phyloP scores from a whole-genome alignment of 2,113 vertebrate genomes.

The Octodon degus region DNA sequence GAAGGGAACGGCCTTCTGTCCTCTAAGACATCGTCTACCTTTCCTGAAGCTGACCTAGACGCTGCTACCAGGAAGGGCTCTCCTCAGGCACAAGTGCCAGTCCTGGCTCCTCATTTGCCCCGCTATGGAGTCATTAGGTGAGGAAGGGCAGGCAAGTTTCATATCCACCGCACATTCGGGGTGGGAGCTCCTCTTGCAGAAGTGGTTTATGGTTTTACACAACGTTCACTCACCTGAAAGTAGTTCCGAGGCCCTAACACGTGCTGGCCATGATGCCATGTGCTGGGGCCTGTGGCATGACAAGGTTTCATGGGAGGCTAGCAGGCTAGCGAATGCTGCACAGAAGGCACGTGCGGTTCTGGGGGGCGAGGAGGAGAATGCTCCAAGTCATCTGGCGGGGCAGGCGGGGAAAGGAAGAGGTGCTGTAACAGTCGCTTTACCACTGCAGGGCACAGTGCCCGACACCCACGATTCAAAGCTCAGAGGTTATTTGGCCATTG shows the following conservation, averaged over 20 bases:
- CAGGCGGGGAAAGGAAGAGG: background rate
- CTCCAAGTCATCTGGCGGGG: background rate
- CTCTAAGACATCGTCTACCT: background rate
- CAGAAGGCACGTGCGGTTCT: background rate
- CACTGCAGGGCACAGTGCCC: background rate
- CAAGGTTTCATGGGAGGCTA: background rate
- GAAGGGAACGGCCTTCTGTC: background rate
- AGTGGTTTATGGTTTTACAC: background rate
- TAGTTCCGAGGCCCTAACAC: background rate
- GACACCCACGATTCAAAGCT: background rate
- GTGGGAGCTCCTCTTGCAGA: background rate
- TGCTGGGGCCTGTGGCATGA: background rate
- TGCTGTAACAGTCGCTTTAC: background rate
- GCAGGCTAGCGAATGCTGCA: background rate
- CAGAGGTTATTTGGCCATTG: background rate
- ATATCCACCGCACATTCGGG: background rate
- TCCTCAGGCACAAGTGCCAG: background rate
- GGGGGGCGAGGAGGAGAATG: background rate
- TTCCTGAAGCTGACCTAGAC: background rate
- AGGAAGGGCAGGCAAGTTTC: background rate
- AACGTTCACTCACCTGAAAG: background rate
- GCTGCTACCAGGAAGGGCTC: background rate
- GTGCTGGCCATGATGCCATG: background rate
- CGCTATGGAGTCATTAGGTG: background rate
- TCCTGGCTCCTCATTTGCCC: background rate